Evolutionary conservation across 2,113 vertebrate genomes (phyloP).

Genomic region (Rhynchopsitta pachyrhyncha): DNA sequence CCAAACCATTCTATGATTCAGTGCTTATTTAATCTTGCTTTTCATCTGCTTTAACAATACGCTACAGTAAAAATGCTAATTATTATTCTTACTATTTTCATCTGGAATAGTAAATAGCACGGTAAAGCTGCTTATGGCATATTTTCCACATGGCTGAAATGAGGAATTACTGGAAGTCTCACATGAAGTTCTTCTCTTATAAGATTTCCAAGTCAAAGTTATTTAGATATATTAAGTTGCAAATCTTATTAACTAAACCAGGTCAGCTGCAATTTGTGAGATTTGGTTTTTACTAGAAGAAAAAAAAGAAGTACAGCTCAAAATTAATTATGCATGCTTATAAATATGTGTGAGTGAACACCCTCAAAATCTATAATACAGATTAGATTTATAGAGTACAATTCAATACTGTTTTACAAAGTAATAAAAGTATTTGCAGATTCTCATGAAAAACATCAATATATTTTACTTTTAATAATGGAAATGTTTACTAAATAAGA

Average conservation of each 20-base stretch:
- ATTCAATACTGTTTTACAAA: conserved; percentile 79
- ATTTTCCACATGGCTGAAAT: not conserved
- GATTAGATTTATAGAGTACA: conserved; percentile 75
- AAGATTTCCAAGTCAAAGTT: conserved; percentile 17
- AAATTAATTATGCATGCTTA: conserved; percentile 70
- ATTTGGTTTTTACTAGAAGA: conserved; percentile 22
- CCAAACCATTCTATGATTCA: not conserved
- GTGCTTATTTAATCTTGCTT: not conserved
- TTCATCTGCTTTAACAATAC: not conserved
- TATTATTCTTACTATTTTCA: not conserved
- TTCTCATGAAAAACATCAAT: conserved; percentile 74
- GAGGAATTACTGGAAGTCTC: conserved; percentile 7
- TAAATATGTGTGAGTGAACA: conserved; percentile 4
- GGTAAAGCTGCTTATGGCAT: not conserved
- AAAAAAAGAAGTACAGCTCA: conserved; percentile 16
- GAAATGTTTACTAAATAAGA: conserved; percentile 73
- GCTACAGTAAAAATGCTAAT: not conserved
- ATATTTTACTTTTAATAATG: conserved; percentile 77
- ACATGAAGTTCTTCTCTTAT: not conserved
- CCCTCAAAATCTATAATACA: conserved; percentile 73
- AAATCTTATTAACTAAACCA: conserved; percentile 34
- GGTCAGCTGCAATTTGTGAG: not conserved
- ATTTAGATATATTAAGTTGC: conserved; percentile 28
- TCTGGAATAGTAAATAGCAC: not conserved
- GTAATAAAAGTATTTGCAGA: conserved; percentile 71